Evolutionary conservation across 2,888 invertebrate species (phyloP).

Genomic region (Ecdyonurus torrentis): DNA sequence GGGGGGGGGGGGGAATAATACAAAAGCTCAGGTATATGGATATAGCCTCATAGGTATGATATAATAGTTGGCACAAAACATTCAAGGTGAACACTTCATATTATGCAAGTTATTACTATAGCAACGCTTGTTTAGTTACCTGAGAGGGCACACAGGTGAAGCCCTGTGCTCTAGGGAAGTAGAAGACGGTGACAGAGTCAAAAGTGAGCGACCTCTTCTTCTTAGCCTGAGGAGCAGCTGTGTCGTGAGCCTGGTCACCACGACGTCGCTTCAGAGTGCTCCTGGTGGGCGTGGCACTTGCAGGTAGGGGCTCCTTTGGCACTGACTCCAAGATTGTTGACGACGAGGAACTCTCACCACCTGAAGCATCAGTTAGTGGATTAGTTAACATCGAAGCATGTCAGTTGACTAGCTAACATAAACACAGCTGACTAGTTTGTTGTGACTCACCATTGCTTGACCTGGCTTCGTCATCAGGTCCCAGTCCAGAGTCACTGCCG

Average conservation of each 20-base stretch:
- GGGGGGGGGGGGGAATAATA: too few species aligned
- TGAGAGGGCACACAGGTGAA: slow-evolving; percentile 78
- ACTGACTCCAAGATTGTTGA: too few species aligned
- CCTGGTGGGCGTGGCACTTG: slow-evolving; percentile 22
- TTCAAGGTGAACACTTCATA: too few species aligned
- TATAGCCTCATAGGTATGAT: too few species aligned
- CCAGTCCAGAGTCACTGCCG: slow-evolving; percentile 70
- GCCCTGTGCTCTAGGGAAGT: slow-evolving; percentile 85
- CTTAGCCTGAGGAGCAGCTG: slow-evolving; percentile 25
- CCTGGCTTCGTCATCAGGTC: slow-evolving; percentile 35
- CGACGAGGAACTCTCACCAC: too few species aligned
- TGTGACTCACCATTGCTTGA: slow-evolving; percentile 1
- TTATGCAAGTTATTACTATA: too few species aligned
- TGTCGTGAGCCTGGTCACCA: slow-evolving; percentile 23
- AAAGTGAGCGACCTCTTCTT: slow-evolving; percentile 73
- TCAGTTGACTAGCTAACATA: too few species aligned
- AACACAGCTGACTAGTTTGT: too few species aligned
- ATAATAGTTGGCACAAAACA: too few species aligned
- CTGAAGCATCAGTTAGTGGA: not conserved
- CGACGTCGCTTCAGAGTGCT: slow-evolving; percentile 55
- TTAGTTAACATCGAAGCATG: too few species aligned
- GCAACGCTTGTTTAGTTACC: slow-evolving; percentile 16
- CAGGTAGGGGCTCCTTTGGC: slow-evolving; percentile 15
- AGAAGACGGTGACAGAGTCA: slow-evolving; percentile 83
- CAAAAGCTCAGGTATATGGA: too few species aligned